Evolutionary conservation across 64 coral and sea anemone species (phyloP).

Genomic region (Stichodactyla helianthus): DNA sequence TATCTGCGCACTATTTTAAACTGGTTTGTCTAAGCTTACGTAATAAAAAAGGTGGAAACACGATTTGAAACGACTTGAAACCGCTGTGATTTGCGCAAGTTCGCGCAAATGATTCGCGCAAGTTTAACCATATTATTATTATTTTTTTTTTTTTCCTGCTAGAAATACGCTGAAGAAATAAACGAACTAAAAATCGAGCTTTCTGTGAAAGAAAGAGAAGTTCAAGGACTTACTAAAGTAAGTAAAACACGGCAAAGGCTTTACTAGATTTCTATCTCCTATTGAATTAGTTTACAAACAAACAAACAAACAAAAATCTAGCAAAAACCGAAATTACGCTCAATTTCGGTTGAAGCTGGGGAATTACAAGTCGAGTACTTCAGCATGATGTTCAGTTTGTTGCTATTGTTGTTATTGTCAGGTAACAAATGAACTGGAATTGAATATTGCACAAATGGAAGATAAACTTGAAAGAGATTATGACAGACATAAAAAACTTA

Average conservation of each 20-base stretch:
- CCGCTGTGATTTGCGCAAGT: too few species aligned
- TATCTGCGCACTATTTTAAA: too few species aligned
- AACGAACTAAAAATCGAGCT: constrained; percentile 51
- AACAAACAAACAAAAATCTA: too few species aligned
- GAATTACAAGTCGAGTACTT: too few species aligned
- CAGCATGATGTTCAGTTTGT: background rate
- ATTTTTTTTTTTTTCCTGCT: background rate
- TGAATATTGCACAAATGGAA: constrained; percentile 62
- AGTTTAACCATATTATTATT: too few species aligned
- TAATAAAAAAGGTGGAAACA: too few species aligned
- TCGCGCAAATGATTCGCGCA: too few species aligned
- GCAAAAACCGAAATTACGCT: too few species aligned
- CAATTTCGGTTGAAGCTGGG: too few species aligned
- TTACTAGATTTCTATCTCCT: background rate
- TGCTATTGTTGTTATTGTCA: background rate
- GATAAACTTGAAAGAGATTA: constrained; percentile 84
- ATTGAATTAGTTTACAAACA: too few species aligned
- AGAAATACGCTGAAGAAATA: constrained; percentile 41
- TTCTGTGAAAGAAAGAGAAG: constrained; percentile 37
- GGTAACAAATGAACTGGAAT: constrained; percentile 61
- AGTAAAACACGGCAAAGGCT: background rate
- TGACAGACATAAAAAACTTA: constrained; percentile 62
- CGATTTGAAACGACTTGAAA: too few species aligned
- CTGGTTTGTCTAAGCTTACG: too few species aligned
- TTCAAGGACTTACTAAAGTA: constrained; percentile 51